Percentiles rank a stretch among this genome's conserved stretches.
phyloP scores from a whole-genome alignment of 2,888 invertebrate species.

The Amphipyra tragopoginis region DNA sequence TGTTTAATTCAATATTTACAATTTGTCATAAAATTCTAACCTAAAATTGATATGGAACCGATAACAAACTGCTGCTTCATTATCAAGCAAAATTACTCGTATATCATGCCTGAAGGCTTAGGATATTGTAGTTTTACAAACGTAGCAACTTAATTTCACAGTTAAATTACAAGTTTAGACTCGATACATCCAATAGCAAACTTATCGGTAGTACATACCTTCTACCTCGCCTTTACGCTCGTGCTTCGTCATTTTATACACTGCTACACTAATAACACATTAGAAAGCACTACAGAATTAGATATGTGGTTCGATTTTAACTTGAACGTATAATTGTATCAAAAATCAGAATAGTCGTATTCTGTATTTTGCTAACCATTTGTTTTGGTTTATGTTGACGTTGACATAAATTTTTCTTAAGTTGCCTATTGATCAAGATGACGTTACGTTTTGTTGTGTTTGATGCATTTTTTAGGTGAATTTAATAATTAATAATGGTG shows the following conservation, averaged over 20 bases:
- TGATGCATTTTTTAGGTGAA: too few relatives aligned
- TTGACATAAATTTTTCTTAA: not conserved
- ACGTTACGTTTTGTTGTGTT: not conserved
- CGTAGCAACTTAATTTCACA: not conserved
- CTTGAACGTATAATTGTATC: not conserved
- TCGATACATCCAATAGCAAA: not conserved
- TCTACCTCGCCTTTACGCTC: slow-evolving; percentile 62
- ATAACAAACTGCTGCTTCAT: not conserved
- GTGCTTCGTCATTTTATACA: slow-evolving; percentile 61
- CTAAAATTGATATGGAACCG: slow-evolving; percentile 16
- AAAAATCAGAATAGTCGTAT: not conserved
- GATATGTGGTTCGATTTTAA: not conserved
- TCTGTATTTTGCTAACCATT: not conserved
- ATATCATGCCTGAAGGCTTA: not conserved
- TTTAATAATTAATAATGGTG: too few relatives aligned
- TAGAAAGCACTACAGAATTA: not conserved
- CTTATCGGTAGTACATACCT: slow-evolving; percentile 61
- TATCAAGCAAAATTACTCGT: not conserved
- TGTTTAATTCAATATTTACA: not conserved
- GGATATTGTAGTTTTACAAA: not conserved
- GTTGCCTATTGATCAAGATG: not conserved
- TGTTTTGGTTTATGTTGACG: slow-evolving; percentile 15
- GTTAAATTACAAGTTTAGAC: not conserved
- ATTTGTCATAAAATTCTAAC: slow-evolving; percentile 28
- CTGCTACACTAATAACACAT: slow-evolving; percentile 15